phyloP scores from a whole-genome alignment of 1,140 invertebrate genomes.

The Tachypleus tridentatus region DNA sequence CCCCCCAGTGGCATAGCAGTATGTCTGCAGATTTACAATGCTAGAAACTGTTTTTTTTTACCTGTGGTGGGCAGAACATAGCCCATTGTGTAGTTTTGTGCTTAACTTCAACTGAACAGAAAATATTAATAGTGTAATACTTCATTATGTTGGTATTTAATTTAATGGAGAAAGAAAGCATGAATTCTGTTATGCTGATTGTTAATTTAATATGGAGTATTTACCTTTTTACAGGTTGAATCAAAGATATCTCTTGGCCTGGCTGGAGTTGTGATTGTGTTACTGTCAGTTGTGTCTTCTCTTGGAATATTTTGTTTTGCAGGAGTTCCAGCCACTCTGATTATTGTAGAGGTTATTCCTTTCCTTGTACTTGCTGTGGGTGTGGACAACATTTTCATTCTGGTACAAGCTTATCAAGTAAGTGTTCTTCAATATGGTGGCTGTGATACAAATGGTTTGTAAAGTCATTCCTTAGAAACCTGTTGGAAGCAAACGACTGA shows the following conservation, averaged over 20 bases:
- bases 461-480: too few species aligned
- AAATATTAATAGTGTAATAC: too few species aligned
- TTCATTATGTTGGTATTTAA: too few species aligned
- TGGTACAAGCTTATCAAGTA: constrained; percentile 54
- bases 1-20: too few species aligned
- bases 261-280: constrained; percentile 67
- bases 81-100: too few species aligned
- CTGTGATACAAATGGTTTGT: too few species aligned
- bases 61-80: too few species aligned
- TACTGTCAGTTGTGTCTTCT: constrained; percentile 62
- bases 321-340: constrained; percentile 61
- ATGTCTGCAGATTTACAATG: too few species aligned
- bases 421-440: background rate
- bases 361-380: constrained; percentile 86
- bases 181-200: constrained; percentile 40
- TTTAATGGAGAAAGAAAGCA: too few species aligned
- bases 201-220: constrained; percentile 22
- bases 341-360: constrained; percentile 88
- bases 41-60: too few species aligned
- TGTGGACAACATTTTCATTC: constrained; percentile 89
- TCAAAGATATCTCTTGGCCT: constrained; percentile 47
- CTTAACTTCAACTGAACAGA: too few species aligned
- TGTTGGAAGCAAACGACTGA: too few species aligned
- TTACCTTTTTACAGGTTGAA: constrained; percentile 42
- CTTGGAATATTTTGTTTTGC: constrained; percentile 75